Evolutionary conservation across 2,888 invertebrate genomes (phyloP).

Genomic region (Athalia rosae): DNA sequence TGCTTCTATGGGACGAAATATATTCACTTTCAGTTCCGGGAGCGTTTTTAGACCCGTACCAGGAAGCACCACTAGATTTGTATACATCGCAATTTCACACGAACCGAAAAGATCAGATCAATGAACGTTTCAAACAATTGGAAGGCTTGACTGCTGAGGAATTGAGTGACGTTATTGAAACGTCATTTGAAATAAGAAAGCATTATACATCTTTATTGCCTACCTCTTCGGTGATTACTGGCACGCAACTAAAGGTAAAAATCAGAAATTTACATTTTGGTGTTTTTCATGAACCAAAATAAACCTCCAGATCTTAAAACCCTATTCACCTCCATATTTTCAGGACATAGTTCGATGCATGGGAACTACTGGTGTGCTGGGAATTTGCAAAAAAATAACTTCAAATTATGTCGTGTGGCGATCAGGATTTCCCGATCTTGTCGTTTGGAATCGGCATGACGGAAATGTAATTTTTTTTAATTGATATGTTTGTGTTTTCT

Average conservation of each 20-base stretch:
- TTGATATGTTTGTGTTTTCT: constrained; percentile 16
- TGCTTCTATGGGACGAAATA: constrained; percentile 89
- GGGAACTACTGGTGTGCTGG: constrained; percentile 74
- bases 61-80: constrained; percentile 84
- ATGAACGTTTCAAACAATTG: constrained; percentile 75
- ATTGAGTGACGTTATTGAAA: constrained; percentile 73
- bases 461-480: constrained; percentile 65
- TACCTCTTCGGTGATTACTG: constrained; percentile 53
- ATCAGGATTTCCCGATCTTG: constrained; percentile 89
- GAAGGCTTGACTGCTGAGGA: constrained; percentile 68
- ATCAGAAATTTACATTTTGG: background rate
- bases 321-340: constrained; percentile 48
- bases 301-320: too few relatives aligned
- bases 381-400: constrained; percentile 79
- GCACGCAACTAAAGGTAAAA: constrained; percentile 55
- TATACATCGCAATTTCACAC: constrained; percentile 80
- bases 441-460: constrained; percentile 83
- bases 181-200: constrained; percentile 55
- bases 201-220: constrained; percentile 60
- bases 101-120: constrained; percentile 78
- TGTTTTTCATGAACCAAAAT: background rate
- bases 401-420: constrained; percentile 78
- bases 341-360: constrained; percentile 76
- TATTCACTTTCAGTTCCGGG: constrained; percentile 78
- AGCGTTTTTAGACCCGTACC: constrained; percentile 80